These are phyloP conservation scores for Scophthalmus maximus DNA, from an alignment of 2,113 vertebrate species.

Conservation along the genomic window DNA sequence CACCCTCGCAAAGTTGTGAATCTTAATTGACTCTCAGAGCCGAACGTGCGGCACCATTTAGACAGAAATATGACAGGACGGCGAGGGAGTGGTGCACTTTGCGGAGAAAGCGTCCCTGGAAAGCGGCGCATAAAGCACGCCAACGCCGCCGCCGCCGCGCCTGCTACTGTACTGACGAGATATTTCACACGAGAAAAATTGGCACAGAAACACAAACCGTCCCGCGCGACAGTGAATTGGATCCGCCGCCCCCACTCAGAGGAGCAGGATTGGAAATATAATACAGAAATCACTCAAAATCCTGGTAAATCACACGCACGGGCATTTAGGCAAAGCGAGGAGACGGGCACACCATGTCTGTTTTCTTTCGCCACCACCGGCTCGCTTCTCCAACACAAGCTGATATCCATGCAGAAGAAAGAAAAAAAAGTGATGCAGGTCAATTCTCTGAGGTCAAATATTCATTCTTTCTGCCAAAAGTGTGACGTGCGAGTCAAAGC, in stretches of 20 bases:
- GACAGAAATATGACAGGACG: conserved; percentile 21
- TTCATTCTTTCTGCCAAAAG: conserved; percentile 11
- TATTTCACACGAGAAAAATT: conserved; percentile 43
- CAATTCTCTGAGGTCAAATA: conserved; percentile 39
- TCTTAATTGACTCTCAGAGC: conserved; percentile 21
- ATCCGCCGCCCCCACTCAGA: conserved; percentile 59
- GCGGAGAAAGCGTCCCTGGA: conserved; percentile 30
- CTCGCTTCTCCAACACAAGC: neutral
- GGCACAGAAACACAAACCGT: conserved; percentile 60
- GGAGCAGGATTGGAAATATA: conserved; percentile 47
- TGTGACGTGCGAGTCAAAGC: neutral
- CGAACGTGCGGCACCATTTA: conserved; percentile 7
- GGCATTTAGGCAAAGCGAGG: conserved; percentile 17
- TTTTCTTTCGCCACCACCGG: neutral
- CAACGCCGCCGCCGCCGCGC: neutral
- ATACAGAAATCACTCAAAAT: conserved; percentile 62
- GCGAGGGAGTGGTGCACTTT: conserved; percentile 31
- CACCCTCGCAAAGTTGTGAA: neutral
- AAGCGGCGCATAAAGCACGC: conserved; percentile 32
- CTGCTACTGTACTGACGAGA: conserved; percentile 55
- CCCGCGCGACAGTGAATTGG: conserved; percentile 55
- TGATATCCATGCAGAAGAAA: conserved; percentile 7
- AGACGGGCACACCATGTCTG: conserved; percentile 1
- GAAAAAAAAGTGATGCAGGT: conserved; percentile 14
- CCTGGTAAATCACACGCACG: conserved; percentile 58